Conservation (phyloP, 1,140 invertebrate species). For the Hesperophylax magnus region DNA sequence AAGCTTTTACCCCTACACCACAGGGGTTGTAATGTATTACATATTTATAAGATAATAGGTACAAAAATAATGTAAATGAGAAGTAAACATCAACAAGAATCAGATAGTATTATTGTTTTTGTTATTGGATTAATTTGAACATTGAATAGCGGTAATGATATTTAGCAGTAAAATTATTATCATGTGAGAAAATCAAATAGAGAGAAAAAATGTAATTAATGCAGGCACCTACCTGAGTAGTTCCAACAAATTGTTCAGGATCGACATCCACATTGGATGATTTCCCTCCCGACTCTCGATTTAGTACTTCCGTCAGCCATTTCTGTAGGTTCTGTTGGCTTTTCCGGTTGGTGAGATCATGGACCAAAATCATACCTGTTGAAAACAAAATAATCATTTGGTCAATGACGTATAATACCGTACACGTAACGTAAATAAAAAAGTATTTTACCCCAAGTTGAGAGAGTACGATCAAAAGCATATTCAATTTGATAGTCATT, state of each 20-base stretch:
- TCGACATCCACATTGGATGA: conserved; percentile 82
- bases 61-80: neutral
- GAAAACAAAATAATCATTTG: neutral
- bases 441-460: too few relatives aligned
- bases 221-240: conserved; percentile 72
- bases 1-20: too few relatives aligned
- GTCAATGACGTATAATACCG: too few relatives aligned
- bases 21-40: too few relatives aligned
- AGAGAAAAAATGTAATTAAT: conserved; percentile 11
- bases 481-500: too few relatives aligned
- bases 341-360: conserved; percentile 97
- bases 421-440: too few relatives aligned
- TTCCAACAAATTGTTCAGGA: conserved; percentile 91
- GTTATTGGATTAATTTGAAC: neutral
- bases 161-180: neutral
- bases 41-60: neutral
- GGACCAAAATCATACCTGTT: conserved; percentile 91
- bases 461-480: too few relatives aligned
- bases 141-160: neutral
- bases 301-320: conserved; percentile 93
- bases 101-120: too few relatives aligned
- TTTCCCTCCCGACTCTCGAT: conserved; percentile 76
- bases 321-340: conserved; percentile 93
- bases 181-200: too few relatives aligned
- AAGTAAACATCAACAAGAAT: too few relatives aligned